These are phyloP conservation scores for Synergus gifuensis DNA, from an alignment of 2,888 invertebrate genomes.

Conservation along the genomic window DNA sequence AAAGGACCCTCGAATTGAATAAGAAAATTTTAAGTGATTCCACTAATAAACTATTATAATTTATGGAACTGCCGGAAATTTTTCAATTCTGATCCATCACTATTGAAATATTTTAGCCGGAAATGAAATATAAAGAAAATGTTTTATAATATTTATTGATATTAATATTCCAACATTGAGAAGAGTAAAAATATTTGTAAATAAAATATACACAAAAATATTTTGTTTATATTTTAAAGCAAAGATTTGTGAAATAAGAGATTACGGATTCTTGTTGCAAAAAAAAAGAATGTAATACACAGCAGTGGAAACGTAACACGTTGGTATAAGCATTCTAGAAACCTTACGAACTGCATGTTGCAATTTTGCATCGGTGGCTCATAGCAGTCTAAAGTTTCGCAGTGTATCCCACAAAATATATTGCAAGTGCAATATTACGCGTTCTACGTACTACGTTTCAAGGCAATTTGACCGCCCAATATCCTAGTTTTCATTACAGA, in stretches of 20 bases:
- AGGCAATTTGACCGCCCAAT: constrained; percentile 34
- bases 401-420: constrained; percentile 21
- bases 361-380: constrained; percentile 27
- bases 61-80: neutral
- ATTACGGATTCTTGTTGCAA: neutral
- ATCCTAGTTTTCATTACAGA: constrained; percentile 32
- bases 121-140: too few relatives aligned
- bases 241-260: constrained; percentile 19
- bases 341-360: constrained; percentile 26
- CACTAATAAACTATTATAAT: neutral
- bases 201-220: neutral
- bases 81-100: too few relatives aligned
- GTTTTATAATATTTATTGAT: too few relatives aligned
- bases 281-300: constrained; percentile 23
- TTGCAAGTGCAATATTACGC: constrained; percentile 29
- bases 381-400: constrained; percentile 24
- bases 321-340: constrained; percentile 20
- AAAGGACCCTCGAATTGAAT: neutral
- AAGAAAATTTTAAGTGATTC: neutral
- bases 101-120: too few relatives aligned
- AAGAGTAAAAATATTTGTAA: neutral
- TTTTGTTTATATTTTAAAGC: neutral
- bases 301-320: constrained; percentile 31
- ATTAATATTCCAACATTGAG: neutral
- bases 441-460: constrained; percentile 18